phyloP scores from a whole-genome alignment of 2,113 vertebrate genomes.

The Marcusenius ussheri region DNA sequence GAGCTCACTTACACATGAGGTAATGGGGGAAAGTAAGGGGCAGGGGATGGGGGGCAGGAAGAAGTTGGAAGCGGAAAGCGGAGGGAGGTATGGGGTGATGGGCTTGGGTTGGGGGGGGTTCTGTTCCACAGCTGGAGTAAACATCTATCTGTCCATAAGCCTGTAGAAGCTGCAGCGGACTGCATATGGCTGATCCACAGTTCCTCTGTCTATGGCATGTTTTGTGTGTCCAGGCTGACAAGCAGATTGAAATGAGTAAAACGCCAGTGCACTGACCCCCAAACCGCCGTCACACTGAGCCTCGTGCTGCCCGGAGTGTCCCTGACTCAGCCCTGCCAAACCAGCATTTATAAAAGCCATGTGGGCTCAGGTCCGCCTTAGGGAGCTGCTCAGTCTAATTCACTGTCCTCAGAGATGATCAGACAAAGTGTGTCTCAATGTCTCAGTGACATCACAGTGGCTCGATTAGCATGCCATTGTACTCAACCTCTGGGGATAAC shows the following conservation, averaged over 20 bases:
- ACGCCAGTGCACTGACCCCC: background rate
- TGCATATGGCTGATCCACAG: background rate
- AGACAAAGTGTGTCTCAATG: background rate
- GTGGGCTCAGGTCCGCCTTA: background rate
- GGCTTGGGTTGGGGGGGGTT: background rate
- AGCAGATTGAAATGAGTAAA: background rate
- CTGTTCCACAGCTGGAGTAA: constrained; percentile 28
- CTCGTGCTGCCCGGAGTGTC: background rate
- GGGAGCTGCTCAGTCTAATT: background rate
- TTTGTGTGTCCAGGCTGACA: background rate
- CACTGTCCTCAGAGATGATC: background rate
- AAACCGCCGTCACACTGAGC: background rate
- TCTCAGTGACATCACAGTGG: background rate
- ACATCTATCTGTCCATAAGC: constrained; percentile 22
- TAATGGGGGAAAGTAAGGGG: constrained; percentile 19
- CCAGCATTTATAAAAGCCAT: background rate
- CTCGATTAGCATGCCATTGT: background rate
- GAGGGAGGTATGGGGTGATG: background rate
- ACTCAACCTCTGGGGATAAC: background rate
- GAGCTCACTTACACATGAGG: constrained; percentile 25
- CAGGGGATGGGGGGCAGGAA: background rate
- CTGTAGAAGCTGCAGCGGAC: constrained; percentile 1
- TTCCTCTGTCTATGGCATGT: background rate
- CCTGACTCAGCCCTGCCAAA: background rate
- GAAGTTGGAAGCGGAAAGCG: background rate